phyloP scores from a whole-genome alignment of 2,797 vertebrate genomes.

The Nannoperca obscura region DNA sequence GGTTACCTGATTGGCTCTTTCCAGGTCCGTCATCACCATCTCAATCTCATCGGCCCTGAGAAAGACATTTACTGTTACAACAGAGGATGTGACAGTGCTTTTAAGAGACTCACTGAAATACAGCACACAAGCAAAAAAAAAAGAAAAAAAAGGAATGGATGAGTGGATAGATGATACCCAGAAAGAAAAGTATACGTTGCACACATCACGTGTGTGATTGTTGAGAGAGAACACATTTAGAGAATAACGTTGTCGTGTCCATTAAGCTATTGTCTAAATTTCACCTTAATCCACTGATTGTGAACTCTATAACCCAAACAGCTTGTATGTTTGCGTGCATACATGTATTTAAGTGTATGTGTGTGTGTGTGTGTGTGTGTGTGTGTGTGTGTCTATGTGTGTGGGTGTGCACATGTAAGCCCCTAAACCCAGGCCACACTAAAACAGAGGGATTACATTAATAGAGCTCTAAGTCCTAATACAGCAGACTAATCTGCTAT shows the following conservation, averaged over 20 bases:
- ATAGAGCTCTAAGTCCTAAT: conserved; percentile 85
- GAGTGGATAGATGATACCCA: conserved; percentile 34
- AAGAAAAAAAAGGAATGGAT: too few species aligned
- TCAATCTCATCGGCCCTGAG: conserved; percentile 97
- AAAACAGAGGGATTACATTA: conserved; percentile 88
- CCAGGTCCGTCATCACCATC: conserved; percentile 99
- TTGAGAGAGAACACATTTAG: conserved; percentile 58
- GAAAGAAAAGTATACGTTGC: conserved; percentile 37
- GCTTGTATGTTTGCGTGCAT: conserved; percentile 78
- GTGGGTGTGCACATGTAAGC: conserved; percentile 80
- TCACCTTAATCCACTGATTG: conserved; percentile 86
- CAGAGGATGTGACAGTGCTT: conserved; percentile 12
- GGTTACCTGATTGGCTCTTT: conserved; percentile 98
- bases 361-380: too few species aligned
- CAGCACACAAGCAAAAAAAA: conserved; percentile 24
- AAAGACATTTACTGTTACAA: conserved; percentile 57
- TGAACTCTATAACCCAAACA: conserved; percentile 80
- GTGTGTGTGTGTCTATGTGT: conserved; percentile 67
- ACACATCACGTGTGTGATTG: conserved; percentile 27
- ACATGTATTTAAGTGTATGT: conserved; percentile 75
- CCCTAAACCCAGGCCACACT: conserved; percentile 81
- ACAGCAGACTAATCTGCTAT: conserved; percentile 86
- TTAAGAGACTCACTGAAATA: conserved; percentile 22
- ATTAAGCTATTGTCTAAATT: conserved; percentile 84
- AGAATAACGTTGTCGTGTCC: conserved; percentile 55